Percentiles rank a stretch among this genome's conserved stretches.
Evolutionary conservation across 2,797 vertebrate species (phyloP).

Genomic region (Lithobates sylvaticus): DNA sequence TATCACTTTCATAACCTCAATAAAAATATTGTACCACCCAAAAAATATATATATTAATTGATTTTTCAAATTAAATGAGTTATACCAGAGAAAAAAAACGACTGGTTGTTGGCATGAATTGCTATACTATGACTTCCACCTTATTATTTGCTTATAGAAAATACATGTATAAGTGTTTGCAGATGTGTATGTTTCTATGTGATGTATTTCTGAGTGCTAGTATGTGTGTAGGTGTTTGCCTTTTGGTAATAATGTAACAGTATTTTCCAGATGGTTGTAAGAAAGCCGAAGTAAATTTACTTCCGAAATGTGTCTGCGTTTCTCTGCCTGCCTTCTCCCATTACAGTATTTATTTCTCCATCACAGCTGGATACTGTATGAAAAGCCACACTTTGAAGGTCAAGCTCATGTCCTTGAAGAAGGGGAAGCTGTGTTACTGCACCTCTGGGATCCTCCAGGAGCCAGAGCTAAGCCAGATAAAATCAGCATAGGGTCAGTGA

Average conservation of each 20-base stretch:
- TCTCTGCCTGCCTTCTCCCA: slow-evolving; percentile 7
- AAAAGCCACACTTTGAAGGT: slow-evolving; percentile 81
- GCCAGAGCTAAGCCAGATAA: slow-evolving; percentile 65
- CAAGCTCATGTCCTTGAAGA: slow-evolving; percentile 82
- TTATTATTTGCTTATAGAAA: background rate
- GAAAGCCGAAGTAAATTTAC: background rate
- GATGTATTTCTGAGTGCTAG: background rate
- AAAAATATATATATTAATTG: no score
- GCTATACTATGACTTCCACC: no score
- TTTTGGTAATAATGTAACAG: slow-evolving; percentile 2
- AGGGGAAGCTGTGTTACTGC: slow-evolving; percentile 79
- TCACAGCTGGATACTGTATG: slow-evolving; percentile 86
- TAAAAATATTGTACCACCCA: no score
- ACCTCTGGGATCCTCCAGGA: slow-evolving; percentile 71
- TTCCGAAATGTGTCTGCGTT: background rate
- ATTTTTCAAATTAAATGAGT: no score
- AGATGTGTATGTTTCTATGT: background rate
- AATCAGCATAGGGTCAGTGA: slow-evolving; percentile 81
- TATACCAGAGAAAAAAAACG: no score
- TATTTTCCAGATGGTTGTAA: slow-evolving; percentile 22
- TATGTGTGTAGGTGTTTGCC: background rate
- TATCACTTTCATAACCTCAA: no score
- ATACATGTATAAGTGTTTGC: background rate
- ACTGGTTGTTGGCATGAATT: no score
- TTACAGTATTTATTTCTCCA: slow-evolving; percentile 58